These are phyloP conservation scores for Callimorpha dominula DNA, from an alignment of 2,888 invertebrate species.

Conservation along the genomic window DNA sequence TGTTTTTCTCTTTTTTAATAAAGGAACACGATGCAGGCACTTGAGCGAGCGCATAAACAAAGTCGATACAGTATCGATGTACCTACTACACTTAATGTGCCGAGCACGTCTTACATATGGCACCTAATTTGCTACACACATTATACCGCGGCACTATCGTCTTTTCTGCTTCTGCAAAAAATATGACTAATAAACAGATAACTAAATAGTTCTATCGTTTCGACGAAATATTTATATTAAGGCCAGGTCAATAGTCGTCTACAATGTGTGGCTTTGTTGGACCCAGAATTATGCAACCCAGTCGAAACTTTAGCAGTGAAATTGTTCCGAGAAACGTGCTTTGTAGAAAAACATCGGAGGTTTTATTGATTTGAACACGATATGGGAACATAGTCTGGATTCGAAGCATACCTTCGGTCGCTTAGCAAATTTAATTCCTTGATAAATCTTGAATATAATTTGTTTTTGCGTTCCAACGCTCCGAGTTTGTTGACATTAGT, in stretches of 20 bases:
- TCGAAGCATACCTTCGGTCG: slow-evolving; percentile 69
- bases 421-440: slow-evolving; percentile 59
- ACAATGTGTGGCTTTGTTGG: slow-evolving; percentile 71
- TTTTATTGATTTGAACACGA: slow-evolving; percentile 80
- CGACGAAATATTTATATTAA: slow-evolving; percentile 68
- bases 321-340: slow-evolving; percentile 83
- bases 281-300: slow-evolving; percentile 76
- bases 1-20: slow-evolving; percentile 33
- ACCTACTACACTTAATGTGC: slow-evolving; percentile 31
- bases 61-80: slow-evolving; percentile 37
- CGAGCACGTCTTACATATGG: slow-evolving; percentile 46
- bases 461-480: slow-evolving; percentile 42
- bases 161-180: slow-evolving; percentile 21
- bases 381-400: slow-evolving; percentile 76
- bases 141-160: slow-evolving; percentile 31
- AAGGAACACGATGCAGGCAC: slow-evolving; percentile 35
- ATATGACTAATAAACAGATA: slow-evolving; percentile 44
- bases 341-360: slow-evolving; percentile 77
- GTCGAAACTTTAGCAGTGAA: slow-evolving; percentile 73
- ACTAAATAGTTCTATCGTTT: slow-evolving; percentile 53
- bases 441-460: slow-evolving; percentile 52
- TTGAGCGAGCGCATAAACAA: slow-evolving; percentile 38
- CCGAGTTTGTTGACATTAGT: slow-evolving; percentile 48
- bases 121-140: slow-evolving; percentile 54
- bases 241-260: slow-evolving; percentile 75